These are phyloP conservation scores for Pithys albifrons DNA, from an alignment of 2,113 vertebrate species.

Conservation along the genomic window DNA sequence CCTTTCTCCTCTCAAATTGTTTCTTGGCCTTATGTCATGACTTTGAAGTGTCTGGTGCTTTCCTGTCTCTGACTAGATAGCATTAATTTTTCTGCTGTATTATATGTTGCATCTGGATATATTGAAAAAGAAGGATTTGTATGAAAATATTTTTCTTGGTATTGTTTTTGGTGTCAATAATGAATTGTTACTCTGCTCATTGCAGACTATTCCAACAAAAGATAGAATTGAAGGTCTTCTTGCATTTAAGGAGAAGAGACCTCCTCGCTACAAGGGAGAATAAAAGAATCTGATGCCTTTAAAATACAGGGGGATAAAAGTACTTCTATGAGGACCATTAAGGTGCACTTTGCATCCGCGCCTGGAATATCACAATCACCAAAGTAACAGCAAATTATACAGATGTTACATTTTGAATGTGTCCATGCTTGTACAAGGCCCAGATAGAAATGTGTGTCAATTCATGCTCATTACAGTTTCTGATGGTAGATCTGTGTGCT, in stretches of 20 bases:
- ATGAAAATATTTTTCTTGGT: background rate
- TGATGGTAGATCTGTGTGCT: constrained; percentile 38
- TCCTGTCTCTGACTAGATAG: background rate
- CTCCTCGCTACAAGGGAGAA: constrained; percentile 91
- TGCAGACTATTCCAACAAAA: constrained; percentile 94
- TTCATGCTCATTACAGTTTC: constrained; percentile 43
- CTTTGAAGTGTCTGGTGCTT: background rate
- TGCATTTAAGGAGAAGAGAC: constrained; percentile 96
- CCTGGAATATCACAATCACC: constrained; percentile 37
- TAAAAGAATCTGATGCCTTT: constrained; percentile 70
- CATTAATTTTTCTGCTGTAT: background rate
- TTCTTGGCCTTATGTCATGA: background rate
- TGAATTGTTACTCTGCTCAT: constrained; percentile 42
- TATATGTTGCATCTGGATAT: background rate
- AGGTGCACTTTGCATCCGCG: constrained; percentile 6
- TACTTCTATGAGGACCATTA: constrained; percentile 49
- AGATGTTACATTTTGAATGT: background rate
- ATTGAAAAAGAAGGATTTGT: background rate
- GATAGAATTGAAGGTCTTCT: constrained; percentile 94
- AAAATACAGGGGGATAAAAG: constrained; percentile 10
- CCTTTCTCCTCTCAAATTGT: background rate
- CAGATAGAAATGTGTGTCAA: background rate
- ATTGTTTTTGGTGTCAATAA: background rate
- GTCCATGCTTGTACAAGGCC: background rate
- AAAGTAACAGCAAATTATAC: constrained; percentile 38